Percentiles rank a stretch among this genome's conserved stretches.
These are phyloP conservation scores for Arion vulgaris DNA, from an alignment of 1,140 invertebrate genomes.

Conservation along the genomic window DNA sequence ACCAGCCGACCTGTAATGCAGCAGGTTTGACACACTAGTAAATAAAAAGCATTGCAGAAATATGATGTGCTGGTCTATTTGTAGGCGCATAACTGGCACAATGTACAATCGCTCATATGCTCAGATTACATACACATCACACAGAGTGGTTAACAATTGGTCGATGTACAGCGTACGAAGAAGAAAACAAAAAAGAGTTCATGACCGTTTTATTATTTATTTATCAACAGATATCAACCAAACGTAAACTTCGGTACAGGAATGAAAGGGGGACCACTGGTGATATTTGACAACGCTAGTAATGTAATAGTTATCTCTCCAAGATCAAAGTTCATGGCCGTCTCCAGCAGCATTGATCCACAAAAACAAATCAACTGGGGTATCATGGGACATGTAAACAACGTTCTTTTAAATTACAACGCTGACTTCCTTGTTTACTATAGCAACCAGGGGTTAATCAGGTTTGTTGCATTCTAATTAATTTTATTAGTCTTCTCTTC, in stretches of 20 bases:
- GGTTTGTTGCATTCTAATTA: constrained; percentile 35
- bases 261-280: constrained; percentile 50
- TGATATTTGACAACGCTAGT: constrained; percentile 52
- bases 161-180: too few relatives aligned
- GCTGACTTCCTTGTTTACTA: constrained; percentile 48
- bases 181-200: too few relatives aligned
- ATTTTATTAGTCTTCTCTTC: too few relatives aligned
- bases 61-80: too few relatives aligned
- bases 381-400: constrained; percentile 58
- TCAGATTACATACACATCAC: too few relatives aligned
- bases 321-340: constrained; percentile 58
- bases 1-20: too few relatives aligned
- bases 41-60: too few relatives aligned
- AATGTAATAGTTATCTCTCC: constrained; percentile 55
- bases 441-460: constrained; percentile 48
- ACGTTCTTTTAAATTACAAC: constrained; percentile 42
- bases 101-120: too few relatives aligned
- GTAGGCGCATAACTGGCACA: too few relatives aligned
- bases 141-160: too few relatives aligned
- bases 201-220: too few relatives aligned
- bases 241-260: background rate
- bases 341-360: constrained; percentile 38
- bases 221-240: background rate
- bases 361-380: constrained; percentile 40
- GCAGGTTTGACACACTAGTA: too few relatives aligned